These are phyloP conservation scores for Urophycis tenuis DNA, from an alignment of 2,797 vertebrate species.

Conservation along the genomic window DNA sequence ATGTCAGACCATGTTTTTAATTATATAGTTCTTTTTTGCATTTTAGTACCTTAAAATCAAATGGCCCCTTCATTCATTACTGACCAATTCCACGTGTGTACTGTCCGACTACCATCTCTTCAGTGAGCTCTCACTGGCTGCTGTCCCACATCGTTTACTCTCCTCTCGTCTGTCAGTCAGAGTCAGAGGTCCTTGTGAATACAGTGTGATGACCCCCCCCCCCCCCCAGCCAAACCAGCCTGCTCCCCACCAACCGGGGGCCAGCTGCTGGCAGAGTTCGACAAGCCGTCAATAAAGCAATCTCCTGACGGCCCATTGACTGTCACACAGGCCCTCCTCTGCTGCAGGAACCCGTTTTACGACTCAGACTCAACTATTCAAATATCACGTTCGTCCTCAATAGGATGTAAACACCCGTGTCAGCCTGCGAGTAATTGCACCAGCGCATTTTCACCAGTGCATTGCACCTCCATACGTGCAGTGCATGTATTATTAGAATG, in stretches of 20 bases:
- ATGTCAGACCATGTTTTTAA: neutral
- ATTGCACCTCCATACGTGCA: neutral
- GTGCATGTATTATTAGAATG: neutral
- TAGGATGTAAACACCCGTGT: neutral
- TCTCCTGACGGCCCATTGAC: slow-evolving; percentile 21
- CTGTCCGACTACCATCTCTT: neutral
- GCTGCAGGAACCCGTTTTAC: neutral
- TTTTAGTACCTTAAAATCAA: neutral
- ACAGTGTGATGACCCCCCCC: neutral
- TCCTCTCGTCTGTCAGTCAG: neutral
- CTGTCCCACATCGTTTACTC: neutral
- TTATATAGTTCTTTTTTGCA: neutral
- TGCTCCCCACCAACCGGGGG: neutral
- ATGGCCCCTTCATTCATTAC: neutral
- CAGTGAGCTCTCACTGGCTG: neutral
- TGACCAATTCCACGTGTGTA: neutral
- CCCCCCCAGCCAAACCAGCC: neutral
- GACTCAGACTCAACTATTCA: neutral
- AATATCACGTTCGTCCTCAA: neutral
- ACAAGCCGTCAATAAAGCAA: slow-evolving; percentile 17
- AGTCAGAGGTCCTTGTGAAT: neutral
- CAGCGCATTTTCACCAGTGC: neutral
- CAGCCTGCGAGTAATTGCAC: neutral
- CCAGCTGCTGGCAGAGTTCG: slow-evolving; percentile 13
- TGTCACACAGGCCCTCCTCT: slow-evolving; percentile 7